These are phyloP conservation scores for Cylindroiulus punctatus DNA, from an alignment of 2,888 invertebrate species.

Conservation along the genomic window DNA sequence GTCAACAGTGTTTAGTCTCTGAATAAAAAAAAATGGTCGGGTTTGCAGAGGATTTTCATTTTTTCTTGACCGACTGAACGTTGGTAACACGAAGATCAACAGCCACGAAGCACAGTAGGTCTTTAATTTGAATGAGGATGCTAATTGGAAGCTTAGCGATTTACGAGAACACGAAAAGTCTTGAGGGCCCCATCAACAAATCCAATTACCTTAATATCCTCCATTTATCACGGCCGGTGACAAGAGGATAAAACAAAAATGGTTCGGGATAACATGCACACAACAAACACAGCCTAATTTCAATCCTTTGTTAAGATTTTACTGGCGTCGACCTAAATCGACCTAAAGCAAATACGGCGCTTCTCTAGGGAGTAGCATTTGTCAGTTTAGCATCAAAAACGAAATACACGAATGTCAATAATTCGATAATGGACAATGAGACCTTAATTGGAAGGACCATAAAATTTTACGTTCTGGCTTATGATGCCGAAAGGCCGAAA, in stretches of 20 bases:
- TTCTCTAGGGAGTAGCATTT: slow-evolving; percentile 17
- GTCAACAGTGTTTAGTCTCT: neutral
- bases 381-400: slow-evolving; percentile 42
- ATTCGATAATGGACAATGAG: slow-evolving; percentile 10
- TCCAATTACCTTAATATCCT: slow-evolving; percentile 42
- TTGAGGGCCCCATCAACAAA: neutral
- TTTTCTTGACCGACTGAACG: neutral
- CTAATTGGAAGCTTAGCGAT: slow-evolving; percentile 33
- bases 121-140: slow-evolving; percentile 38
- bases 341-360: slow-evolving; percentile 16
- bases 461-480: neutral
- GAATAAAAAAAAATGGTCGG: neutral
- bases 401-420: slow-evolving; percentile 34
- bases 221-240: slow-evolving; percentile 28
- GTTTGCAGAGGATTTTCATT: neutral
- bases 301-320: slow-evolving; percentile 23
- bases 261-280: neutral
- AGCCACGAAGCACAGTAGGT: neutral
- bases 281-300: neutral
- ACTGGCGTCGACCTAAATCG: slow-evolving; percentile 5
- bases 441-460: slow-evolving; percentile 11
- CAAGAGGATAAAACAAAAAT: slow-evolving; percentile 9
- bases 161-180: slow-evolving; percentile 4
- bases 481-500: neutral
- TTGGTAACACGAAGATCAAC: neutral